Percentiles rank a stretch among this genome's conserved stretches.
Evolutionary conservation across 2,113 vertebrate genomes (phyloP).

Genomic region (Chaetodon auriga): DNA sequence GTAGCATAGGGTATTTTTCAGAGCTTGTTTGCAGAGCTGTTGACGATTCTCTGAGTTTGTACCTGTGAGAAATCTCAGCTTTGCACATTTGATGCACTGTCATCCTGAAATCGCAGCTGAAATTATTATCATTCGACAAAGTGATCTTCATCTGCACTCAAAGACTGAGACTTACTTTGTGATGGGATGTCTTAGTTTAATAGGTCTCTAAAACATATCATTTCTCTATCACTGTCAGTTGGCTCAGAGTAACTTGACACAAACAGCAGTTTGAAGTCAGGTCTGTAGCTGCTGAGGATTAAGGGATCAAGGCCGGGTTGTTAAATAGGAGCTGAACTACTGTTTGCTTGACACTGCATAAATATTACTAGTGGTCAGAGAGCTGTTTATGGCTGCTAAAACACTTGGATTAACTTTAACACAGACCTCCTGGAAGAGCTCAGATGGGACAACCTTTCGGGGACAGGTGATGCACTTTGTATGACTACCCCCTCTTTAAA

Average conservation of each 20-base stretch:
- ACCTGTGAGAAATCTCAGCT: not conserved
- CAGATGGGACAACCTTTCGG: not conserved
- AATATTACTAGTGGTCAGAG: slow-evolving; percentile 4
- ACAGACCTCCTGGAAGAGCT: slow-evolving; percentile 25
- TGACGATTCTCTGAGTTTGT: not conserved
- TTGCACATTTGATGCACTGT: not conserved
- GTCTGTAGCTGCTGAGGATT: slow-evolving; percentile 28
- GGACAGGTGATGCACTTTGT: not conserved
- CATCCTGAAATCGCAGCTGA: too few species aligned
- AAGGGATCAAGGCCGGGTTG: slow-evolving; percentile 29
- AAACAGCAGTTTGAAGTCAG: slow-evolving; percentile 16
- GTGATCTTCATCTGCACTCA: not conserved
- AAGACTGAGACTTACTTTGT: not conserved
- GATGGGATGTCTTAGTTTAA: not conserved
- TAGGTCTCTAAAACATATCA: not conserved
- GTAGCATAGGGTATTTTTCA: not conserved
- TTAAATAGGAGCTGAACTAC: not conserved
- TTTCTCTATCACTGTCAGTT: not conserved
- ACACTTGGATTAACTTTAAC: slow-evolving; percentile 32
- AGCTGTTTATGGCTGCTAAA: slow-evolving; percentile 37
- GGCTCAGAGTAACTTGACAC: not conserved
- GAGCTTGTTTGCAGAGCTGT: not conserved
- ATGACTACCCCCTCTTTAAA: not conserved
- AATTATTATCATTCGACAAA: not conserved
- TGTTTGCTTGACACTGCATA: slow-evolving; percentile 17